A percentile compares a stretch with the other conserved stretches of the same genome.
Evolutionary conservation across 2,113 vertebrate species (phyloP).

Genomic region (Sterna hirundo): DNA sequence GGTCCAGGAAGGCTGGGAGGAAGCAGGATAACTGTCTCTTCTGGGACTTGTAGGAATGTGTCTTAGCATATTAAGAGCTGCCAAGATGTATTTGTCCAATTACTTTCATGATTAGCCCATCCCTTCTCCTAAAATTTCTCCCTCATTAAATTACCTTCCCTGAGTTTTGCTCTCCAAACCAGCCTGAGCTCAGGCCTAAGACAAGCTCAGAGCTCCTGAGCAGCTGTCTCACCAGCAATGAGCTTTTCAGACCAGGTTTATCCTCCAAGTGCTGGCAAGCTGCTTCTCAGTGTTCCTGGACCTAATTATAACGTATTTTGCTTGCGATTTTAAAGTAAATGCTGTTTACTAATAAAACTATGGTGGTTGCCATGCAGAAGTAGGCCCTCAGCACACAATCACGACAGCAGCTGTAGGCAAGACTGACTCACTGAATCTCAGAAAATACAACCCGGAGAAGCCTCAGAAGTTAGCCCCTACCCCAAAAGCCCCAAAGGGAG

Average conservation of each 20-base stretch:
- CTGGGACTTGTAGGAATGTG: neutral
- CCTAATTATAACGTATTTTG: neutral
- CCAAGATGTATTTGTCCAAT: neutral
- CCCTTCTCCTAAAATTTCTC: neutral
- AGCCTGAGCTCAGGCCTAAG: neutral
- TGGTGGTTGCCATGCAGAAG: neutral
- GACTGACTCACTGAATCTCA: conserved; percentile 12
- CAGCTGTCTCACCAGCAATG: neutral
- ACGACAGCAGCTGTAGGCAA: neutral
- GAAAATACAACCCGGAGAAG: neutral
- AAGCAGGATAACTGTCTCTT: neutral
- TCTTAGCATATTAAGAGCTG: neutral
- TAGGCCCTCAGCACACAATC: neutral
- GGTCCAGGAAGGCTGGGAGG: neutral
- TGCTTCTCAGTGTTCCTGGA: neutral
- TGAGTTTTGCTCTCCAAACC: neutral
- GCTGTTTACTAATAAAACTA: neutral
- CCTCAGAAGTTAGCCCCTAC: neutral
- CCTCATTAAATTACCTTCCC: neutral
- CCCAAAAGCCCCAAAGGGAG: neutral
- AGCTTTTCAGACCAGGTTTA: neutral
- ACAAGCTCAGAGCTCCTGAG: neutral
- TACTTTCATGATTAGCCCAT: neutral
- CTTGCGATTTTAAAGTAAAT: neutral
- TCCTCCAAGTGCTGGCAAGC: neutral